A percentile compares a stretch with the other conserved stretches of the same genome.
phyloP scores from a whole-genome alignment of 2,113 vertebrate genomes.

The Litocranius walleri region DNA sequence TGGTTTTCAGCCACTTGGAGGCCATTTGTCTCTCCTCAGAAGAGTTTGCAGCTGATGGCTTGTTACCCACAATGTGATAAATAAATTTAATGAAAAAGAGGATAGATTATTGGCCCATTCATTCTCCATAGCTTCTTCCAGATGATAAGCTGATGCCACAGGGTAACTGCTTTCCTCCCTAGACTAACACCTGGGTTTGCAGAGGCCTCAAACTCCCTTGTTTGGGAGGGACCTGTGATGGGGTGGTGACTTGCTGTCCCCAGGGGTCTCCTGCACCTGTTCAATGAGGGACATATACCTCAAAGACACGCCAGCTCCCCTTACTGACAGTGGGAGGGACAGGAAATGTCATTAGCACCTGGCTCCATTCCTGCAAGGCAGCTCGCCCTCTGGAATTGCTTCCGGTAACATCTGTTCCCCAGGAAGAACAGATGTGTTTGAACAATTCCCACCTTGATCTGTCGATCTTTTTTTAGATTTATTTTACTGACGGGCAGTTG shows the following conservation, averaged over 20 bases:
- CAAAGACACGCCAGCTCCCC: not conserved
- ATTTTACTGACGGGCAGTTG: not conserved
- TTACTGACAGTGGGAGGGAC: not conserved
- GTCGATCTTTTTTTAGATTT: not conserved
- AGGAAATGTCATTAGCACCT: not conserved
- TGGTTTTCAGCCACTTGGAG: not conserved
- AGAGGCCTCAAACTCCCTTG: not conserved
- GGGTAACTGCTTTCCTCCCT: not conserved
- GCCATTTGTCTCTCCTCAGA: not conserved
- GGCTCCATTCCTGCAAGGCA: not conserved
- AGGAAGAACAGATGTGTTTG: not conserved
- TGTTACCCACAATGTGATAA: not conserved
- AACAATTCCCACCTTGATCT: not conserved
- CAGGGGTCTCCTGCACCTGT: not conserved
- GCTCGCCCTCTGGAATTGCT: not conserved
- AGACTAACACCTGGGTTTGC: not conserved
- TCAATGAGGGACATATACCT: not conserved
- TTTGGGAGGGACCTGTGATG: not conserved
- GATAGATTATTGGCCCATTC: not conserved
- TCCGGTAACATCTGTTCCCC: not conserved
- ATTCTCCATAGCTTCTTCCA: not conserved
- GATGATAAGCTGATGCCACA: too few relatives aligned
- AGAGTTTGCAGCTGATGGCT: not conserved
- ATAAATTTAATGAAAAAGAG: not conserved
- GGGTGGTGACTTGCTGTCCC: not conserved